A percentile compares a stretch with the other conserved stretches of the same genome.
phyloP scores from a whole-genome alignment of 2,888 invertebrate species.

The Drosophila rellima region DNA sequence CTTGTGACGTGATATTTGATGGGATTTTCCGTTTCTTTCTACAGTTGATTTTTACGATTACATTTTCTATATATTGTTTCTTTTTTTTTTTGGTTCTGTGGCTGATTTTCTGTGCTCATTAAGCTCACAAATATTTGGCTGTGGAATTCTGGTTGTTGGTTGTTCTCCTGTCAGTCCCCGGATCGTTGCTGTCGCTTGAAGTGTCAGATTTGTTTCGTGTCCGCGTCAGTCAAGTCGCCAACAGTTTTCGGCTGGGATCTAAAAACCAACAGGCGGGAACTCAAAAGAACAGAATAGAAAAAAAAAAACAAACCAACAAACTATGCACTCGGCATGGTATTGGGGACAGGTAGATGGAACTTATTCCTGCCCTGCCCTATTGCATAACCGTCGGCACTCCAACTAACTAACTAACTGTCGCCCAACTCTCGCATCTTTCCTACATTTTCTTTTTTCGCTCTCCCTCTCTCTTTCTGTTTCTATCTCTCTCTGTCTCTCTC shows the following conservation, averaged over 20 bases:
- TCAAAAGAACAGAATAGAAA: constrained; percentile 7
- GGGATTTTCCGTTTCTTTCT: constrained; percentile 58
- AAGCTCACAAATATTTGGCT: constrained; percentile 31
- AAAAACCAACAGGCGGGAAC: constrained; percentile 44
- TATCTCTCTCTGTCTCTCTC: background rate
- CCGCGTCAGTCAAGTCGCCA: constrained; percentile 70
- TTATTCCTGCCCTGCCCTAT: constrained; percentile 21
- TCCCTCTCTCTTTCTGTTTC: too few species aligned
- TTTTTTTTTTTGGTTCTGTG: constrained; percentile 30
- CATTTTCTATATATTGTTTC: constrained; percentile 30
- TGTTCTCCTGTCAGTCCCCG: constrained; percentile 27
- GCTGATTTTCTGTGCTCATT: constrained; percentile 33
- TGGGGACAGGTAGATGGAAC: constrained; percentile 9
- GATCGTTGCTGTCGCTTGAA: constrained; percentile 69
- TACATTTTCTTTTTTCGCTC: background rate
- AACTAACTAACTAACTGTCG: constrained; percentile 54
- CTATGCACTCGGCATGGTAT: constrained; percentile 43
- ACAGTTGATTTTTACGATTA: constrained; percentile 31
- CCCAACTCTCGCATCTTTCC: background rate
- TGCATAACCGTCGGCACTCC: constrained; percentile 64
- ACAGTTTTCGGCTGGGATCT: constrained; percentile 52
- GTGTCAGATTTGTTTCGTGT: constrained; percentile 78
- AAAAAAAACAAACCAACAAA: constrained; percentile 49
- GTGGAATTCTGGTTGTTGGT: constrained; percentile 14
- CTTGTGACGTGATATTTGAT: constrained; percentile 58